Evolutionary conservation across 2,797 vertebrate species (phyloP), one percentile per base, ranked within the genome.

Genomic region (Setipinna tenuifilis): DNA sequence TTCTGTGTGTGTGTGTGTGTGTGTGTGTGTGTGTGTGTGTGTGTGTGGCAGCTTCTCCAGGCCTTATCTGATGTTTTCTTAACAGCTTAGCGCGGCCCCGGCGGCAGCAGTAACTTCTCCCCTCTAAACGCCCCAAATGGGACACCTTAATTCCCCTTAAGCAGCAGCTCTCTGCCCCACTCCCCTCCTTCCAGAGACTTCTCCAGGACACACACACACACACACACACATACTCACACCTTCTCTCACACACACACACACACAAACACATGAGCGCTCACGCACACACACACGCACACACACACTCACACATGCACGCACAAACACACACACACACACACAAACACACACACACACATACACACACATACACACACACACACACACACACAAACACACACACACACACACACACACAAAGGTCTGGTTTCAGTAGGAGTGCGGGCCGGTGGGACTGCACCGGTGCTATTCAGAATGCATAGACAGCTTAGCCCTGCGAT

Each of bases 1-100:
- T 54, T 62, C 75, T 85, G 84, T 48, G 75, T 31, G 65, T 48
- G 46, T 48, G 46, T 48, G 46, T 54, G 68, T 61, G 83, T 87
- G 84, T 83, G 82, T 48, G 46, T 48, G 46, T 48, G 46, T 48
- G 46, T 48, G 46, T 48, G 46, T 48, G 25, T 25, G 25, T 68
- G 25, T 87, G 80, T 85, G 21, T 61, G 71, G 83, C 46, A 82
- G 75, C 84, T 87, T 87, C 87, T 90, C 88, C 85, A 85, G 31
- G 65, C 81, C 83, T 90, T 88, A 87, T 89, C 87, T 85, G 82
- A 81, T 88, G 90, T 89, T 88, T 83, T 87, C 86, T 87, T 89
- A 87, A 85, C 81, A 83, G 82, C 83, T 86, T 85, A 87, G 41
- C 61, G 59, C 21, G 81, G 82, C 86, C 87, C 68, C 46, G 82